phyloP scores from a whole-genome alignment of 1,140 invertebrate species.

The Anoplolepis gracilipes region DNA sequence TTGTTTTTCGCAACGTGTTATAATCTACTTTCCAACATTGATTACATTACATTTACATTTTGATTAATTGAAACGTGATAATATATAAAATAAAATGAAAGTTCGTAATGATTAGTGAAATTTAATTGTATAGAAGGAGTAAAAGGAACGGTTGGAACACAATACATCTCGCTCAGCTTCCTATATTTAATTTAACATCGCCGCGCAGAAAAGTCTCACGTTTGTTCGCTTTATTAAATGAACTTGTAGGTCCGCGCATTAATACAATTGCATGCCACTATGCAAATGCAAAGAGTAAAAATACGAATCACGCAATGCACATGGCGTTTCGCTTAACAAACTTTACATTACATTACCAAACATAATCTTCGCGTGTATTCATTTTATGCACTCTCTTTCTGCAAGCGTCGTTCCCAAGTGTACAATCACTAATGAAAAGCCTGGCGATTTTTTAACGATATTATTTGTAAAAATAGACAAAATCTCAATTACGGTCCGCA shows the following conservation, averaged over 20 bases:
- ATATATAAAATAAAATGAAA: slow-evolving; percentile 11
- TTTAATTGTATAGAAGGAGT: slow-evolving; percentile 35
- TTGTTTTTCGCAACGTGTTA: not conserved
- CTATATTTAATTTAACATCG: slow-evolving; percentile 56
- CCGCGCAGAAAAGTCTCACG: slow-evolving; percentile 4
- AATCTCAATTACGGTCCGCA: slow-evolving; percentile 17
- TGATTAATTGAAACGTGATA: slow-evolving; percentile 37
- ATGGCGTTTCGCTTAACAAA: slow-evolving; percentile 57
- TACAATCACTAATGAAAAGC: slow-evolving; percentile 44
- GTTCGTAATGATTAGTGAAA: slow-evolving; percentile 39
- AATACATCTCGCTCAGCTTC: slow-evolving; percentile 33
- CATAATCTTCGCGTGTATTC: slow-evolving; percentile 59
- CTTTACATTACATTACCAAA: slow-evolving; percentile 58
- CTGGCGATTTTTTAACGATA: slow-evolving; percentile 15
- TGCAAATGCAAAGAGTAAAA: slow-evolving; percentile 54
- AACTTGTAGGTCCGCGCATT: slow-evolving; percentile 47
- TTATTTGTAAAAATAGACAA: slow-evolving; percentile 11
- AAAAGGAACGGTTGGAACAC: slow-evolving; percentile 8
- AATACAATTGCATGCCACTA: slow-evolving; percentile 53
- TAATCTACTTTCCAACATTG: not conserved
- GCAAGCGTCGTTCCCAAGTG: slow-evolving; percentile 36
- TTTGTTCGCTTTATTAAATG: slow-evolving; percentile 60
- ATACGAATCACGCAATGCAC: slow-evolving; percentile 58
- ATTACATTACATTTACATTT: slow-evolving; percentile 17
- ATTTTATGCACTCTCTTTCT: slow-evolving; percentile 32